A percentile compares a stretch with the other conserved stretches of the same genome.
These are phyloP conservation scores for Drosophila meridionalis DNA, from an alignment of 2,888 invertebrate genomes.

Conservation along the genomic window DNA sequence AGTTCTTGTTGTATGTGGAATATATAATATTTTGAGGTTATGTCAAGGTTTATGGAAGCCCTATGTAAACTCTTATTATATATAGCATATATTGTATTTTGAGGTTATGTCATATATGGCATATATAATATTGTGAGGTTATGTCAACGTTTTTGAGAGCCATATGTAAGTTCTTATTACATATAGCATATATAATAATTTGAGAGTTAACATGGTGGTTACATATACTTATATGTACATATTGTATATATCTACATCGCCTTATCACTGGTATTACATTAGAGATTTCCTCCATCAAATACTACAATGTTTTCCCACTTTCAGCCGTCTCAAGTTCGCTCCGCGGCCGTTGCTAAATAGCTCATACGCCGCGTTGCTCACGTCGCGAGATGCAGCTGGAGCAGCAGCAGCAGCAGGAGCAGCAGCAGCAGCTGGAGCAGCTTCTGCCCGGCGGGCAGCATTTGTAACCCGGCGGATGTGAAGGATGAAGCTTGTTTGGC, in stretches of 20 bases:
- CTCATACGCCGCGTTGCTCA: background rate
- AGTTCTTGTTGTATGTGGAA: too few species aligned
- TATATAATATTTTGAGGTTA: too few species aligned
- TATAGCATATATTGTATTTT: too few species aligned
- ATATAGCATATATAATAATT: too few species aligned
- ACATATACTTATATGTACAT: background rate
- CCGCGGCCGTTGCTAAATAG: background rate
- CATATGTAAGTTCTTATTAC: too few species aligned
- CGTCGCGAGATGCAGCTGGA: constrained; percentile 9
- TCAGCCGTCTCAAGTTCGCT: background rate
- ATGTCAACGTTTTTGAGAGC: too few species aligned
- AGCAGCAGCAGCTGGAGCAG: background rate
- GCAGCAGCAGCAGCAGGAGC: background rate
- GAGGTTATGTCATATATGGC: too few species aligned
- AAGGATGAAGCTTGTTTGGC: constrained; percentile 4
- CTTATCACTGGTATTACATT: background rate
- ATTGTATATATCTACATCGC: background rate
- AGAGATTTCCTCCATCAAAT: too few species aligned
- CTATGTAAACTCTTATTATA: too few species aligned
- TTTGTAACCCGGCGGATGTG: constrained; percentile 29
- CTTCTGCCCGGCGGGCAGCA: constrained; percentile 7
- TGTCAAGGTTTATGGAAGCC: too few species aligned
- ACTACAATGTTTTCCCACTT: background rate
- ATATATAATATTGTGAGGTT: too few species aligned
- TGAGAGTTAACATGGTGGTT: too few species aligned